These are phyloP conservation scores for Passerina amoena DNA, from an alignment of 2,113 vertebrate species.

Conservation along the genomic window DNA sequence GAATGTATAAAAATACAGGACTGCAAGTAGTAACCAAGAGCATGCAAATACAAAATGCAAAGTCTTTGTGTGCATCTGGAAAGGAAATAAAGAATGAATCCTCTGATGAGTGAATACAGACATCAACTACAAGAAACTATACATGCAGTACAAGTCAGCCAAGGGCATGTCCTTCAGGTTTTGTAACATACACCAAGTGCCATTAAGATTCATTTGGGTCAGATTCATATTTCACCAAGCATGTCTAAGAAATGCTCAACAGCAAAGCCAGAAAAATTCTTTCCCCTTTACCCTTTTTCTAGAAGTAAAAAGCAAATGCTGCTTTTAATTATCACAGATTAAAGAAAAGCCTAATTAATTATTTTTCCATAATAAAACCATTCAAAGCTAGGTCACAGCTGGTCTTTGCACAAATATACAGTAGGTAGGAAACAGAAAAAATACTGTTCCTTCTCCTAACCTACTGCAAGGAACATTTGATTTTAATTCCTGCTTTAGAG, in stretches of 20 bases:
- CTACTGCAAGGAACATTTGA: background rate
- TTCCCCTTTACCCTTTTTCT: background rate
- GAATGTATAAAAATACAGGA: background rate
- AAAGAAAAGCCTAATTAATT: background rate
- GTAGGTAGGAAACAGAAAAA: background rate
- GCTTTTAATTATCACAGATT: conserved; percentile 2
- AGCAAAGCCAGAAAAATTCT: background rate
- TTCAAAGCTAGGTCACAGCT: background rate
- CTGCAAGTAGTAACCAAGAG: background rate
- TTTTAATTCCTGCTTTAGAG: background rate
- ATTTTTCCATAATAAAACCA: background rate
- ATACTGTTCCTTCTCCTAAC: background rate
- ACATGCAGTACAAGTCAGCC: background rate
- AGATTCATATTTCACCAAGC: background rate
- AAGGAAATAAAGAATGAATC: background rate
- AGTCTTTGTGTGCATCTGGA: background rate
- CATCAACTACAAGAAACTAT: background rate
- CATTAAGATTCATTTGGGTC: background rate
- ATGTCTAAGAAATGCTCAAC: background rate
- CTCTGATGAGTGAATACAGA: background rate
- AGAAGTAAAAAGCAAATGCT: conserved; percentile 7
- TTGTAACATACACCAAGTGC: background rate
- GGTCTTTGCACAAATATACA: background rate
- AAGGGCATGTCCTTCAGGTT: background rate
- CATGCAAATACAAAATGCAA: background rate